A percentile compares a stretch with the other conserved stretches of the same genome.
These are phyloP conservation scores for Mnemiopsis leidyi DNA, from an alignment of 37 sponge, comb jelly and placozoan genomes.

Conservation along the genomic window DNA sequence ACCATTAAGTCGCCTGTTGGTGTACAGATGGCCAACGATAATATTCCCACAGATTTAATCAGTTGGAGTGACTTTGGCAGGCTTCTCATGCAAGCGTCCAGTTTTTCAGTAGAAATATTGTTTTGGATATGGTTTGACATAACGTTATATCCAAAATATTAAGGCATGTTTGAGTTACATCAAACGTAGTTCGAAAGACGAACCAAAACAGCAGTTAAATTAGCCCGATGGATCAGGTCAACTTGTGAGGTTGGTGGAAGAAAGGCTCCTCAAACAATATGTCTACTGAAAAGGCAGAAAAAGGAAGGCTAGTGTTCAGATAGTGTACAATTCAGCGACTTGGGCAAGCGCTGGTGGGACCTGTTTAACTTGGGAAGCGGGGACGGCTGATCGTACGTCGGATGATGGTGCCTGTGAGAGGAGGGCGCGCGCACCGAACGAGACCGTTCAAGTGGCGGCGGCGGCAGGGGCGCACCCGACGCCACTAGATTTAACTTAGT, in stretches of 20 bases:
- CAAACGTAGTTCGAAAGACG: too few relatives aligned
- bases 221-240: too few relatives aligned
- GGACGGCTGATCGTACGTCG: background rate
- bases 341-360: background rate
- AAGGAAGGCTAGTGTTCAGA: background rate
- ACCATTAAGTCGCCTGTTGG: too few relatives aligned
- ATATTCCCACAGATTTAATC: too few relatives aligned
- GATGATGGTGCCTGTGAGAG: background rate
- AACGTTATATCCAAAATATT: too few relatives aligned
- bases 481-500: slow-evolving; percentile 26
- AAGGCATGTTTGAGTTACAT: too few relatives aligned
- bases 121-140: too few relatives aligned
- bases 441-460: background rate
- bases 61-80: too few relatives aligned
- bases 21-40: too few relatives aligned
- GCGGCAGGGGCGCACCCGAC: background rate
- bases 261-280: background rate
- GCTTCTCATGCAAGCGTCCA: background rate
- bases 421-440: background rate
- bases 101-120: background rate
- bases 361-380: background rate
- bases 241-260: too few relatives aligned
- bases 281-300: background rate
- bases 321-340: background rate
- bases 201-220: too few relatives aligned